Evolutionary conservation across 2,888 invertebrate genomes (phyloP).

Genomic region (Polia nebulosa): DNA sequence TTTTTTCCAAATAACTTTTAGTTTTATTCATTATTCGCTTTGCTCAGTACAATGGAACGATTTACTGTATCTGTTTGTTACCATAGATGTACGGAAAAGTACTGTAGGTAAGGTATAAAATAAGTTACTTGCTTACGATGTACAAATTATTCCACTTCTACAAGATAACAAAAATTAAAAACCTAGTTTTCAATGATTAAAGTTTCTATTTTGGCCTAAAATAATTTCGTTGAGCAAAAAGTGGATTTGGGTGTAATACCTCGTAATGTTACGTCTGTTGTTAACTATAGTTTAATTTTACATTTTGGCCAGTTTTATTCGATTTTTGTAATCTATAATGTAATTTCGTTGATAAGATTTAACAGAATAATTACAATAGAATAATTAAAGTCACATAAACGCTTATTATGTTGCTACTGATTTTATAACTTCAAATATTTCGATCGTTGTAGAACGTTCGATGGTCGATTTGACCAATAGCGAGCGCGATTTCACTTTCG

Average conservation of each 20-base stretch:
- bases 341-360: slow-evolving; percentile 80
- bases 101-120: slow-evolving; percentile 84
- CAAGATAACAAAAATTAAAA: slow-evolving; percentile 62
- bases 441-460: slow-evolving; percentile 66
- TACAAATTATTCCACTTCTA: slow-evolving; percentile 82
- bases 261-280: slow-evolving; percentile 72
- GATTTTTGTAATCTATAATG: slow-evolving; percentile 76
- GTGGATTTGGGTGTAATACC: slow-evolving; percentile 70
- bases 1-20: slow-evolving; percentile 66
- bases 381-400: slow-evolving; percentile 83
- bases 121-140: slow-evolving; percentile 84
- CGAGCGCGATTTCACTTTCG: slow-evolving; percentile 8
- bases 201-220: slow-evolving; percentile 79
- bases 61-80: slow-evolving; percentile 86
- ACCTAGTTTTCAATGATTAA: slow-evolving; percentile 54
- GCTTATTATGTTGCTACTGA: slow-evolving; percentile 86
- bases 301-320: slow-evolving; percentile 84
- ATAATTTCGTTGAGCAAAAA: slow-evolving; percentile 68
- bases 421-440: slow-evolving; percentile 71
- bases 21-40: slow-evolving; percentile 74
- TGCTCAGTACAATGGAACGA: slow-evolving; percentile 83
- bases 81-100: slow-evolving; percentile 90
- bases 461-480: slow-evolving; percentile 48
- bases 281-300: slow-evolving; percentile 70
- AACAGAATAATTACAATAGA: slow-evolving; percentile 82